A percentile compares a stretch with the other conserved stretches of the same genome.
These are phyloP conservation scores for Silvanus unidentatus DNA, from an alignment of 2,888 invertebrate species.

Conservation along the genomic window DNA sequence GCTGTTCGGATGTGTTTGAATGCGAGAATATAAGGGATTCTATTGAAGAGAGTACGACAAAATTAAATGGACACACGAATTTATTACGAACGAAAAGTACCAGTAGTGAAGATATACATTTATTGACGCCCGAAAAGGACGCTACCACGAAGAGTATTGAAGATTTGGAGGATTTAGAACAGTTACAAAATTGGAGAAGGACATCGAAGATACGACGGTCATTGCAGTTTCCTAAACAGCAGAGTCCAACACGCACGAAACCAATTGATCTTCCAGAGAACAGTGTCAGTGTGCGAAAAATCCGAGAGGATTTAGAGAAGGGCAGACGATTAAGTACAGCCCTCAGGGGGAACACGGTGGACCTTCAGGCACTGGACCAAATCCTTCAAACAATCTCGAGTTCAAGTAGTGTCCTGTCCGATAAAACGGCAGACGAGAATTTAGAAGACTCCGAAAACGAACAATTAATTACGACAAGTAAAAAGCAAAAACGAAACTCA, in stretches of 20 bases:
- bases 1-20: constrained; percentile 37
- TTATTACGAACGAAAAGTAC: constrained; percentile 45
- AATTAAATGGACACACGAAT: constrained; percentile 24
- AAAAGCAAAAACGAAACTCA: constrained; percentile 42
- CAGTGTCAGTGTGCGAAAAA: constrained; percentile 51
- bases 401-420: constrained; percentile 30
- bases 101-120: constrained; percentile 49
- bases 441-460: constrained; percentile 28
- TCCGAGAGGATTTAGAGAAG: constrained; percentile 53
- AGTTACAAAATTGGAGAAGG: constrained; percentile 56
- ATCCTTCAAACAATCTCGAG: constrained; percentile 46
- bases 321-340: constrained; percentile 50
- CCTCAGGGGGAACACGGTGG: constrained; percentile 50
- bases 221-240: constrained; percentile 58
- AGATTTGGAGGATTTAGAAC: constrained; percentile 39
- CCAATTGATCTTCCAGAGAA: constrained; percentile 44
- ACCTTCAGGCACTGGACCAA: constrained; percentile 51
- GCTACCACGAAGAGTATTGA: constrained; percentile 35
- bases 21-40: constrained; percentile 25
- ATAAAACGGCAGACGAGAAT: constrained; percentile 27
- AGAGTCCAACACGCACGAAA: constrained; percentile 23
- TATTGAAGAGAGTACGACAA: constrained; percentile 11
- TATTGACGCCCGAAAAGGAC: constrained; percentile 30
- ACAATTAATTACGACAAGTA: constrained; percentile 18
- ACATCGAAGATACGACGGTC: constrained; percentile 60